Percentiles rank a stretch among this genome's conserved stretches.
These are phyloP conservation scores for Planiliza haematocheilus DNA, from an alignment of 2,113 vertebrate species.

Conservation along the genomic window DNA sequence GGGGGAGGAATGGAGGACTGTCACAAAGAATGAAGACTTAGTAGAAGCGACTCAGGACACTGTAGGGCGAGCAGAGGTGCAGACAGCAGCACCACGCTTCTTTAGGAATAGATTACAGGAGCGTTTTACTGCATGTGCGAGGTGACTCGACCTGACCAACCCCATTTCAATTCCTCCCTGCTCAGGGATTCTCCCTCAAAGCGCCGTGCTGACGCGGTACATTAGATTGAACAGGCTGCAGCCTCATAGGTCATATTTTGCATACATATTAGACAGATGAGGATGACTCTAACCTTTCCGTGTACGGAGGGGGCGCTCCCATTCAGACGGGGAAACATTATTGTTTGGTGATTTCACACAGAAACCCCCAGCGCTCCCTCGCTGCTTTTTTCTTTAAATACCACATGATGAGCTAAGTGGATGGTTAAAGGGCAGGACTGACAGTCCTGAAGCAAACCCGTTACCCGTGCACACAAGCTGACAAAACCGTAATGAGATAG, in stretches of 20 bases:
- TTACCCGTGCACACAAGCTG: conserved; percentile 13
- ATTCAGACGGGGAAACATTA: conserved; percentile 72
- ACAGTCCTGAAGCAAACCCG: conserved; percentile 43
- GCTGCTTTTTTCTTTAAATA: conserved; percentile 60
- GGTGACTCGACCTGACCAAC: conserved; percentile 64
- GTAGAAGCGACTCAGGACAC: conserved; percentile 31
- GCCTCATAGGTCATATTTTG: conserved; percentile 83
- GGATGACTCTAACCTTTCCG: conserved; percentile 81
- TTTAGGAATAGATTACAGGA: conserved; percentile 61
- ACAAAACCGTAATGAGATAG: conserved; percentile 40
- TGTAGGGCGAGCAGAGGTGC: conserved; percentile 35
- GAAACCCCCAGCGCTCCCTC: conserved; percentile 50
- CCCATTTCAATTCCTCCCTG: conserved; percentile 63
- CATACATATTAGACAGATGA: conserved; percentile 79
- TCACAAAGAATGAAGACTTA: conserved; percentile 54
- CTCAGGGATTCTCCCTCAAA: conserved; percentile 69
- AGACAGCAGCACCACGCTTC: conserved; percentile 21
- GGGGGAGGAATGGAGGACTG: conserved; percentile 38
- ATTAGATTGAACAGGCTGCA: conserved; percentile 71
- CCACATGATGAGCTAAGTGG: conserved; percentile 66
- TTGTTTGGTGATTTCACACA: conserved; percentile 69
- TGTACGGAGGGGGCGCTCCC: conserved; percentile 64
- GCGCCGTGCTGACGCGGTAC: conserved; percentile 70
- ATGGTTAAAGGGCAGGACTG: conserved; percentile 60
- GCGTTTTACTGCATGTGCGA: conserved; percentile 53